Base-by-base conservation (phyloP, 2,888 invertebrate species). In the Nomada ruficornis region DNA sequence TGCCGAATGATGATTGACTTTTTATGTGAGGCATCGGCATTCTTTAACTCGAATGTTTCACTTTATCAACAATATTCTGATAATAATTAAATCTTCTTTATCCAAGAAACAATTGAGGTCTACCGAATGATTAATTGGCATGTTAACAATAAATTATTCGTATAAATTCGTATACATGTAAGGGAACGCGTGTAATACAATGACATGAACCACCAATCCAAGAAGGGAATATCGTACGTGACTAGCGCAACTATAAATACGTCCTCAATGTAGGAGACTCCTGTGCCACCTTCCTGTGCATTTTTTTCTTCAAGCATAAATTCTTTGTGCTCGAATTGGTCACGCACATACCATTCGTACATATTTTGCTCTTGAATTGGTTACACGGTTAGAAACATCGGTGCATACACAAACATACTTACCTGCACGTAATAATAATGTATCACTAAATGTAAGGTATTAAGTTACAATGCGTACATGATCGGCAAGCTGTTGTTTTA, bases 211-310 rank as follows among this genome's bases (percentile, higher is more conserved):
- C 29, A 82, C 13, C 52, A 69, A 82, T 77, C 72, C 36, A 77
- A 69, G 54, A 59, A 70, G 62, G 68, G 78, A 78, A 72, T 60
- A 86, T 70, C 63, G 57, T 77, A 83, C 80, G 74, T 83, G 76
- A 81, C 76, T 74, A 70, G 62, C 64, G 62, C 63, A 81, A 88
- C 86, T 87, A 87, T 87, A 87, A 87, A 87, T 87, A 87, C 79
- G 63, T 71, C 23, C 47, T 70, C 87, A 68, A 75, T 59, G 79
- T 77, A 88, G 87, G 87, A 74, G 86, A 75, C 74, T 79, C 68
- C 59, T 74, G 54, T 63, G 18, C 57, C 59, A 64, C 62, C 68
- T 59, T 75, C 20, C 15, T 59, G 15, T 62, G 42, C 52, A 55
- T 26, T 52, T 77, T 78, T 76, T 70, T 71, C 68, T 76, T 29